phyloP scores from a whole-genome alignment of 2,888 invertebrate species.

The Temnothorax ravouxi region DNA sequence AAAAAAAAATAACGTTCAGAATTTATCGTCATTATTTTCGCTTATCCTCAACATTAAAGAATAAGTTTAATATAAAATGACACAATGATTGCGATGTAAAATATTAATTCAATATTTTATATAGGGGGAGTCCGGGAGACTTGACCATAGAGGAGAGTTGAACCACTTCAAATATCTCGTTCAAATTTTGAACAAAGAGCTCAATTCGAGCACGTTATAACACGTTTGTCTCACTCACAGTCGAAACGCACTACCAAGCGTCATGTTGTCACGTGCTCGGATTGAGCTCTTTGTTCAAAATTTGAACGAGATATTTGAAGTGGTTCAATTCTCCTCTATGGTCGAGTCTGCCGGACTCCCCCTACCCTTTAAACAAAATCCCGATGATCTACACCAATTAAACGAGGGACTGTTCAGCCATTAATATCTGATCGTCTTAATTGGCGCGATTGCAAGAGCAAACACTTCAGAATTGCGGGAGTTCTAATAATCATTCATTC shows the following conservation, averaged over 20 bases:
- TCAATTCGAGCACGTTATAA: too few species aligned
- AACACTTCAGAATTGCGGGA: background rate
- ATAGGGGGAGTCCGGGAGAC: too few species aligned
- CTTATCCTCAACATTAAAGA: background rate
- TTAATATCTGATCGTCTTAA: background rate
- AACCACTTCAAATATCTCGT: too few species aligned
- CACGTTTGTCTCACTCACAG: too few species aligned
- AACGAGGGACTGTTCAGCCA: background rate
- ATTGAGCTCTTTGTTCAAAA: too few species aligned
- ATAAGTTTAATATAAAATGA: background rate
- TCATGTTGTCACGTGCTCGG: too few species aligned
- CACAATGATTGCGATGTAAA: background rate
- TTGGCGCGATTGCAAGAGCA: background rate
- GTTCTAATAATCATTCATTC: conserved; percentile 28
- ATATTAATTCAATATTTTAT: background rate
- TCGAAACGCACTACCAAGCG: too few species aligned
- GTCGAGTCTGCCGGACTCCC: too few species aligned
- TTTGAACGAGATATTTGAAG: too few species aligned
- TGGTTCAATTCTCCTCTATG: too few species aligned
- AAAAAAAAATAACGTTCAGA: background rate
- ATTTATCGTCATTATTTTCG: background rate
- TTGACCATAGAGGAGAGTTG: too few species aligned
- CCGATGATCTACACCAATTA: background rate
- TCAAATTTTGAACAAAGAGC: too few species aligned
- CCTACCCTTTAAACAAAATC: conserved; percentile 7